These are phyloP conservation scores for Acanthis flammea DNA, from an alignment of 2,797 vertebrate species.

Conservation along the genomic window DNA sequence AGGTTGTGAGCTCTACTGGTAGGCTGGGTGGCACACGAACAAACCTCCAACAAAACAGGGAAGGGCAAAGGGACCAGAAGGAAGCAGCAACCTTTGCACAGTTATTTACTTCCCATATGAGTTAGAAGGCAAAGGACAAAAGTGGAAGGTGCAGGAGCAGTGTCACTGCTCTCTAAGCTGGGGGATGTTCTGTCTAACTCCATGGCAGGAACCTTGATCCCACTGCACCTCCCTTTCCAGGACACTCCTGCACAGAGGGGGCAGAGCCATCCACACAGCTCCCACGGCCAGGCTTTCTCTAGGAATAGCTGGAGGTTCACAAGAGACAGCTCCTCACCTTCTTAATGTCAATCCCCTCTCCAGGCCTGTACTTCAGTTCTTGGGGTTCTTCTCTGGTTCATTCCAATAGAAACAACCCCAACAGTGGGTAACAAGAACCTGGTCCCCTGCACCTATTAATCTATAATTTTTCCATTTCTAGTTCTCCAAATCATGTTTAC, in stretches of 20 bases:
- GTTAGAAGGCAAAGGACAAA: not conserved
- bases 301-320: not conserved
- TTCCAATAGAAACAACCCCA: not conserved
- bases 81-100: not conserved
- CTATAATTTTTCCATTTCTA: not conserved
- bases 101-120: not conserved
- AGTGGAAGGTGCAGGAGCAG: not conserved
- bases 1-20: not conserved
- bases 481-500: not conserved
- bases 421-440: not conserved
- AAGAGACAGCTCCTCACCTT: not conserved
- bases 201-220: not conserved
- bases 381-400: not conserved
- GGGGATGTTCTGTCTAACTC: not conserved
- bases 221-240: not conserved
- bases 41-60: not conserved
- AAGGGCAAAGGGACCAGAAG: not conserved
- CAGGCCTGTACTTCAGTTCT: not conserved
- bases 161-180: not conserved
- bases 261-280: not conserved
- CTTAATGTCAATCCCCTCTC: not conserved
- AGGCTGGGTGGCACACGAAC: not conserved
- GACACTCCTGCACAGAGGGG: accelerated
- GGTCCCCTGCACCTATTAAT: not conserved
- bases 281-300: not conserved